These are phyloP conservation scores for Tetramorium bicarinatum DNA, from an alignment of 2,888 invertebrate species.

Conservation along the genomic window DNA sequence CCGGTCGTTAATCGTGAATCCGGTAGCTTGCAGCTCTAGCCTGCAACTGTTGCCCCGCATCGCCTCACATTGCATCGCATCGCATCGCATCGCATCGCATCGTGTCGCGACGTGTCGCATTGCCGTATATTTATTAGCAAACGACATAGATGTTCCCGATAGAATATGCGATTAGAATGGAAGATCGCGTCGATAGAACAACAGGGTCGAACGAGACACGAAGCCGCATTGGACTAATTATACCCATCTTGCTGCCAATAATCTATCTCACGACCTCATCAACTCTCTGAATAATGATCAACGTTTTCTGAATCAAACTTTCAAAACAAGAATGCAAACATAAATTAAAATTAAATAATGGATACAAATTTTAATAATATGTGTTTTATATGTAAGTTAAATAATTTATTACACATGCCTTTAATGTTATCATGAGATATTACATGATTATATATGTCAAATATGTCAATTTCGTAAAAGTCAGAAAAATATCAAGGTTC, in stretches of 20 bases:
- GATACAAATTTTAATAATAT: neutral
- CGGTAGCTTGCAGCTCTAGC: slow-evolving; percentile 58
- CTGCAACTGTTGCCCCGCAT: slow-evolving; percentile 40
- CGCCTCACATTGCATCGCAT: slow-evolving; percentile 33
- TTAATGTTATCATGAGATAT: neutral
- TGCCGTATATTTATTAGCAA: slow-evolving; percentile 66
- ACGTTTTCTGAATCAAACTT: neutral
- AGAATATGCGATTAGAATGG: slow-evolving; percentile 61
- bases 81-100: slow-evolving; percentile 37
- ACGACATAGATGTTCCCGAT: slow-evolving; percentile 57
- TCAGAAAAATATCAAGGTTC: neutral
- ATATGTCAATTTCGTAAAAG: too few species aligned
- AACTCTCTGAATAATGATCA: slow-evolving; percentile 21
- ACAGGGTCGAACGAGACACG: slow-evolving; percentile 24
- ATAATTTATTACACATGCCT: neutral
- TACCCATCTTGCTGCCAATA: neutral
- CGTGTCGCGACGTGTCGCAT: slow-evolving; percentile 30
- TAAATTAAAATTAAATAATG: slow-evolving; percentile 2
- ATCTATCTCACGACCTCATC: neutral
- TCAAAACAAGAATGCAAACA: slow-evolving; percentile 2
- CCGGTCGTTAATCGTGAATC: slow-evolving; percentile 70
- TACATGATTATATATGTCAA: neutral
- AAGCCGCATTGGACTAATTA: slow-evolving; percentile 41
- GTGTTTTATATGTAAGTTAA: neutral
- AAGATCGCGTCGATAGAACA: slow-evolving; percentile 50